Base-by-base conservation (phyloP, 2,888 invertebrate species). In the Leptothorax acervorum region DNA sequence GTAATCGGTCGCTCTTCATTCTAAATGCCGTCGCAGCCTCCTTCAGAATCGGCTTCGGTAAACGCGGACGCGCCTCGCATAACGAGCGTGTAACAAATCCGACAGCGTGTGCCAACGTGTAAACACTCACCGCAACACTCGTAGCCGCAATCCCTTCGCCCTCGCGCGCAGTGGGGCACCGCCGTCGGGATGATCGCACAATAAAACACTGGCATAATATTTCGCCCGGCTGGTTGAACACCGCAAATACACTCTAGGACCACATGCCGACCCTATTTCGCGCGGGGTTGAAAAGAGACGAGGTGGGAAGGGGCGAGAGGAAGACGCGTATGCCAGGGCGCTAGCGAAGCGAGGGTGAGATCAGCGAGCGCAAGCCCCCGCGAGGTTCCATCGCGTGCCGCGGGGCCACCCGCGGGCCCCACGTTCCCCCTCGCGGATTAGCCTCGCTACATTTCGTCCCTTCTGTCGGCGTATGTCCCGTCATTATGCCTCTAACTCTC, bases 361-460 rank as follows among this genome's bases (percentile, higher is more conserved):
- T 79, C 74, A 65, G 74, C 71, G 35, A 35, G 42, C 65, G 48
- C 63, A 4, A 23, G 45, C 57, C 68, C 57, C 35, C 84, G 68
- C 53, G 45, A 55, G 60, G 23, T 12, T 66, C 42, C 62, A 31
- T 57, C 53, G 60, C 42, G 39, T 74, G 65, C 68, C 51, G 71
- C 60, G 76, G 83, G 89, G 85, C 68, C 82, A 85, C 87, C 86
- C 89, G 70, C 87, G 88, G 89, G 88, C 85, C 83, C 35, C 55
- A 5, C n/a, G 42, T 45, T 45, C 70, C 86, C 87, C 88, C 82
- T 86, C 91, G 92, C 86, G 94, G 94, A 94, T 94, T 94, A 94
- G 94, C 92, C 89, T 92, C 93, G 94, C 94, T 94, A 94, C 94
- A 94, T 94, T 94, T 94, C 92, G 92, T 91, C 94, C 94, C 94